phyloP scores from a whole-genome alignment of 2,113 vertebrate genomes.

The Percopsis transmontana region DNA sequence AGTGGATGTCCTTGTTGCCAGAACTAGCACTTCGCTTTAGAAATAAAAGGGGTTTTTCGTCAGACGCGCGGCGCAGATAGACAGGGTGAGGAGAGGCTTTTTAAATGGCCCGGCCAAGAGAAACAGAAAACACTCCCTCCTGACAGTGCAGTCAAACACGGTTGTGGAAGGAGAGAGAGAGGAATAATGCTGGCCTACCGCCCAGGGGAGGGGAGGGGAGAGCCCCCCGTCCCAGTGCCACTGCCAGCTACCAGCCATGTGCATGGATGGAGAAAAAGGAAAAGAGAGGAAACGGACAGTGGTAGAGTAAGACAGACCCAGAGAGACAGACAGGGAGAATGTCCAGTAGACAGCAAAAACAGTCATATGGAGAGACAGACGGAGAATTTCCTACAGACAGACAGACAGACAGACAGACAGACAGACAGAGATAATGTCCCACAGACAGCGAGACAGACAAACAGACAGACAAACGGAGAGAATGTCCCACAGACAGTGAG shows the following conservation, averaged over 20 bases:
- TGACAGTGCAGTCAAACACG: conserved; percentile 68
- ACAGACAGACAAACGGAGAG: no score
- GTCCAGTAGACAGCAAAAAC: no score
- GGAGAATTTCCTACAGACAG: no score
- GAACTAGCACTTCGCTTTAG: conserved; percentile 70
- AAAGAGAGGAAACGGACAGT: no score
- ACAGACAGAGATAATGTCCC: conserved; percentile 12
- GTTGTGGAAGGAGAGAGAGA: conserved; percentile 60
- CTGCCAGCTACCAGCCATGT: no score
- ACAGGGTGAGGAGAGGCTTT: conserved; percentile 56
- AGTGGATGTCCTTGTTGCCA: conserved; percentile 45
- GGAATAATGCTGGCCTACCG: no score
- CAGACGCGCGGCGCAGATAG: conserved; percentile 59
- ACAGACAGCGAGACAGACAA: conserved; percentile 1
- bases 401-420: neutral
- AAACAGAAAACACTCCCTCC: conserved; percentile 72
- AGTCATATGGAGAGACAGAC: no score
- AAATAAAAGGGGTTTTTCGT: conserved; percentile 68
- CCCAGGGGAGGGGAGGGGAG: no score
- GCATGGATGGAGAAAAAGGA: no score
- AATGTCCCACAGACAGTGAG: no score
- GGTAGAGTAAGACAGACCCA: no score
- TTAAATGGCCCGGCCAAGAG: conserved; percentile 54
- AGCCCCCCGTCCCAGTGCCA: conserved; percentile 16
- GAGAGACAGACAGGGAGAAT: no score